Evolutionary conservation across 23 tunicate species (phyloP), one percentile per base, ranked within the genome.

Genomic region (Styela clava): DNA sequence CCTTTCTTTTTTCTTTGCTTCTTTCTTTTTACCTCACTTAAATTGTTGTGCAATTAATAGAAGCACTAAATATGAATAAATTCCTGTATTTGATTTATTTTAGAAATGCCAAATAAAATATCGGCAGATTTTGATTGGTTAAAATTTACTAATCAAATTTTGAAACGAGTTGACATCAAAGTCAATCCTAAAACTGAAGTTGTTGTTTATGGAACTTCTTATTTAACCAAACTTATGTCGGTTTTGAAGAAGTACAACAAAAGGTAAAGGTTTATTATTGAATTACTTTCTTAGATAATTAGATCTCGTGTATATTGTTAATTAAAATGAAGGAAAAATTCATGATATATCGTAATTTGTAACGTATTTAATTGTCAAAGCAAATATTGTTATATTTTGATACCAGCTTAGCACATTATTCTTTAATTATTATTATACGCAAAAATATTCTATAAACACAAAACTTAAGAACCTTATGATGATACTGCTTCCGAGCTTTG

Each of bases 171-270:
- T 27, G 78, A 78, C 24, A 33, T 62, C 19, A 33, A 36, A 22
- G 61, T 79, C 24, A 26, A 51, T 20, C 81, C 28, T 18, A 63
- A 33, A 21, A 78, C 69, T 23, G 16, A 83, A 2, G 94, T 88
- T 62, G 87, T 88, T 34, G 64, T 84, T 22, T 83, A 83, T 76
- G 94, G 77, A 1, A 64, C 82, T 24, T 78, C 79, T 21, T 88
- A 83, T 71, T 72, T 88, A 30, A 78, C 72, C 9, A 25, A 65
- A 65, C 3, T 65, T 9, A 27, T 65, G 31, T 27, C 29, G 31
- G 70, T 65, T 65, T 18, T 65, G 70, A 65, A 65, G 3, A 65
- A 65, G 16, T 27, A 65, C 18, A 5, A 9, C 70, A 65, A 65
- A 24, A 65, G 70, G 70, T 65, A 65, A n/a, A 44, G 56, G 12